Evolutionary conservation across 2,113 vertebrate genomes (phyloP).

Genomic region (Rostratula benghalensis): DNA sequence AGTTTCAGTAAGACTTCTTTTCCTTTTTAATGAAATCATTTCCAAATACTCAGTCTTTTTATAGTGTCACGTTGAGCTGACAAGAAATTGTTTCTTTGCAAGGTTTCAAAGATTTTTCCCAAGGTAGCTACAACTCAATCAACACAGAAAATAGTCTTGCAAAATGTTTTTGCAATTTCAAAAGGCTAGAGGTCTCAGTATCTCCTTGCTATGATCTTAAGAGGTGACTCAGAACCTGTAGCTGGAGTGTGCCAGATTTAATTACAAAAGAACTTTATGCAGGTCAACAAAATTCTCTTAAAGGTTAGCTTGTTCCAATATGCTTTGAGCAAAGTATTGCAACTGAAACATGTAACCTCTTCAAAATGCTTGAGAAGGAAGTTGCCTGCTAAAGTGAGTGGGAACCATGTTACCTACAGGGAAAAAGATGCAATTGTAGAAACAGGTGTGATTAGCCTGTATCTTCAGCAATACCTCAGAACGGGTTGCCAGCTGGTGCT

Average conservation of each 20-base stretch:
- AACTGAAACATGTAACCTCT: neutral
- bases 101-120: conserved; percentile 45
- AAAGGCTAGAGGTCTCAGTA: neutral
- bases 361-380: neutral
- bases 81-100: conserved; percentile 42
- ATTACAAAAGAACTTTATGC: neutral
- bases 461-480: neutral
- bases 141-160: neutral
- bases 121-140: conserved; percentile 37
- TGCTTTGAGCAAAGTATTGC: neutral
- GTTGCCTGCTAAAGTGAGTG: neutral
- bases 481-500: neutral
- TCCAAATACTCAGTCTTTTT: conserved; percentile 49
- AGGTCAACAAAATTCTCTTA: conserved; percentile 5
- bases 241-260: neutral
- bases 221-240: conserved; percentile 24
- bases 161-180: conserved; percentile 36
- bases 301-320: conserved; percentile 19
- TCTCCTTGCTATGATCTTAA: neutral
- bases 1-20: conserved; percentile 40
- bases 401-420: neutral
- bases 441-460: neutral
- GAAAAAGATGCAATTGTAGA: neutral
- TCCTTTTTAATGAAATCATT: conserved; percentile 52
- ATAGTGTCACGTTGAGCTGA: conserved; percentile 27